These are phyloP conservation scores for Rhopilema esculentum DNA, from an alignment of 30 jellyfish, hydroid and myxozoan species.

Conservation along the genomic window DNA sequence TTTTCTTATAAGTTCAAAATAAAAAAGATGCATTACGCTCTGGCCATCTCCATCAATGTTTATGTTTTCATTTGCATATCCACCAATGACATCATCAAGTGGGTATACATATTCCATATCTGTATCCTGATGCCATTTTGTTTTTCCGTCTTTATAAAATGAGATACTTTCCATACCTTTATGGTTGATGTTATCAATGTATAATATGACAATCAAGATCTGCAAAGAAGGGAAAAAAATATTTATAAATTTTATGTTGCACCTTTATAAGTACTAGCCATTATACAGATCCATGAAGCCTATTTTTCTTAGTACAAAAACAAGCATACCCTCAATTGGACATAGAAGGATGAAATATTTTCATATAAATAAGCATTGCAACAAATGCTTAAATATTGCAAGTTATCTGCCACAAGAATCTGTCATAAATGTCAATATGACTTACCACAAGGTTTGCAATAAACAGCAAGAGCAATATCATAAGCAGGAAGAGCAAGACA, in stretches of 20 bases:
- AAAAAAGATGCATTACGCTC: too few species aligned
- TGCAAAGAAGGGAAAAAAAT: background rate
- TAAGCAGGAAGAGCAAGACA: constrained; percentile 50
- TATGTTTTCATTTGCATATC: constrained; percentile 59
- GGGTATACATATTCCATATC: constrained; percentile 61
- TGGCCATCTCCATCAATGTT: constrained; percentile 53
- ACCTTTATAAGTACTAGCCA: too few species aligned
- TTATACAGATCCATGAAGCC: too few species aligned
- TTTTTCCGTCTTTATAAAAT: constrained; percentile 65
- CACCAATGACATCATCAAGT: constrained; percentile 69
- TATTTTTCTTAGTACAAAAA: too few species aligned
- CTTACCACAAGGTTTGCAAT: constrained; percentile 68
- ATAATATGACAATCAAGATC: constrained; percentile 52
- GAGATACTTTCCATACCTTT: constrained; percentile 78
- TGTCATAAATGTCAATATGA: background rate
- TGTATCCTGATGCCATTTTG: constrained; percentile 64
- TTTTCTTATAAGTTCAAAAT: too few species aligned
- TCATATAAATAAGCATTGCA: background rate
- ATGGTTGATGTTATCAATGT: constrained; percentile 46
- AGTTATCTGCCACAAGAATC: background rate
- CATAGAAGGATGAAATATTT: too few species aligned
- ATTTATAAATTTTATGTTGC: too few species aligned
- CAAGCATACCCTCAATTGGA: too few species aligned
- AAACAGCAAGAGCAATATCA: constrained; percentile 60
- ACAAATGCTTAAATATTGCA: too few species aligned